Evolutionary conservation across 2,888 invertebrate genomes (phyloP), one percentile per base, ranked within the genome.

Genomic region (Pseudanteris insignis): DNA sequence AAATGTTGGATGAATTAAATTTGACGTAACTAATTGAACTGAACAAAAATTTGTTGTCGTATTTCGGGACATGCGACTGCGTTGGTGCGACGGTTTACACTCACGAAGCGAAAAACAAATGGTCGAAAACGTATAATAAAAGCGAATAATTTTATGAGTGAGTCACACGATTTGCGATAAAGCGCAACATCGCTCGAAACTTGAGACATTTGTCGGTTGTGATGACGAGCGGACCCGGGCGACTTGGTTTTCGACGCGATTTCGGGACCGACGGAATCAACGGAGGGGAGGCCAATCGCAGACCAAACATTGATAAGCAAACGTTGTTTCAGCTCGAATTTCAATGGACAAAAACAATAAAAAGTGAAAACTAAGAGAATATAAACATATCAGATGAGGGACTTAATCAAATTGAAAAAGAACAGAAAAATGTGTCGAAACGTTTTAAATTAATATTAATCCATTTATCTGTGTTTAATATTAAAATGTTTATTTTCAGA

Each of bases 261-360:
- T 59, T 51, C 67, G 53, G 50, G 30, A 13, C 40, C 59, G 53
- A 40, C 36, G 55, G 54, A 48, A 48, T 48, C 32, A 12, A 55
- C 43, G 40, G 53, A n/a, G n/a, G n/a, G n/a, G n/a, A n/a, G 47
- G 50, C 53, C 61, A 64, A 67, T 65, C 67, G 48, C 61, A 65
- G 69, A 69, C 67, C 44, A 65, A 67, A 69, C 68, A 67, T 37
- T 64, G 71, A 71, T 70, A 71, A 70, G 65, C 43, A 65, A 65
- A 59, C 48, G 55, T 36, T 40, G 28, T 10, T 28, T 33, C 58
- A 30, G 53, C 55, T 62, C 38, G 37, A 57, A 63, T 46, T 46
- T 53, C 53, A 44, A 37, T 8, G 28, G 21, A 21, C 10, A 15
- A 21, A 41, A 33, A 36, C 28, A 47, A n/a, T 33, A 12, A 7